Conservation (phyloP, 2,888 invertebrate species). For the Morinoia aosen region DNA sequence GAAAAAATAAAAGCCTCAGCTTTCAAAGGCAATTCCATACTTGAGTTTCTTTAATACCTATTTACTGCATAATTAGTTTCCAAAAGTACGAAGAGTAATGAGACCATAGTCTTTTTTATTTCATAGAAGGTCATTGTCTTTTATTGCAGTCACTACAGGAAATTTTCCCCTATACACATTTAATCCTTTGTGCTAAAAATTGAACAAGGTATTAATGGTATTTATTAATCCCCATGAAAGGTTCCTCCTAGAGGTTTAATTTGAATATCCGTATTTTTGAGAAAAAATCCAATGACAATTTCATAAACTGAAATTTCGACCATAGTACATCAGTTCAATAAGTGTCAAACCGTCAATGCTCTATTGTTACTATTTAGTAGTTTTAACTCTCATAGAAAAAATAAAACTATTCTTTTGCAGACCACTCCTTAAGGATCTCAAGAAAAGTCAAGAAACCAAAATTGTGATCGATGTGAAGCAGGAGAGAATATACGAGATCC, state of each 20-base stretch:
- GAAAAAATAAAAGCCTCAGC: too few species aligned
- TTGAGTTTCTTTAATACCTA: too few species aligned
- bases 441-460: constrained; percentile 91
- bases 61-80: too few species aligned
- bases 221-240: not conserved
- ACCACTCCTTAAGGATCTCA: constrained; percentile 89
- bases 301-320: not conserved
- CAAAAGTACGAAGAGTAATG: too few species aligned
- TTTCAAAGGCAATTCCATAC: too few species aligned
- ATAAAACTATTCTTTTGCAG: constrained; percentile 73
- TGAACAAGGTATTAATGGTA: too few species aligned
- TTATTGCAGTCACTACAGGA: too few species aligned
- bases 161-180: too few species aligned
- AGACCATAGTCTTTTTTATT: too few species aligned
- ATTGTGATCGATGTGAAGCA: constrained; percentile 82
- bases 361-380: not conserved
- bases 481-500: constrained; percentile 86
- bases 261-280: not conserved
- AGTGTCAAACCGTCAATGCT: not conserved
- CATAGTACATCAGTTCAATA: not conserved
- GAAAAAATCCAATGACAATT: not conserved
- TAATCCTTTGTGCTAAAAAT: too few species aligned
- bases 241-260: not conserved
- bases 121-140: too few species aligned
- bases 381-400: not conserved